Conservation (phyloP, 1,140 invertebrate species). For the Leptoteleia sp. region DNA sequence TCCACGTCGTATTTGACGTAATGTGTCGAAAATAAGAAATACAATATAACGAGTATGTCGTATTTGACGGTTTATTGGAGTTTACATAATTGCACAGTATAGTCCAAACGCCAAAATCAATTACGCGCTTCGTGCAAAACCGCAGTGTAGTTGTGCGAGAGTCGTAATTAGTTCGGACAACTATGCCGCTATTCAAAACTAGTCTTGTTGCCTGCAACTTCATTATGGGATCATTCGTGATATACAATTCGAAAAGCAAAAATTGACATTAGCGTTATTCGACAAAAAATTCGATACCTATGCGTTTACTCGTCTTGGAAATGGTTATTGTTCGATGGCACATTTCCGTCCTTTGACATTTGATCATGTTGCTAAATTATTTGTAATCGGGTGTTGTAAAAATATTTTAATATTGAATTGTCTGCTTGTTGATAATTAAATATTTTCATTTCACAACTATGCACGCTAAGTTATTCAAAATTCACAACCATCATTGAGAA, state of each 20-base stretch:
- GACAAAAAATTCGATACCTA: conserved; percentile 42
- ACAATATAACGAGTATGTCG: conserved; percentile 18
- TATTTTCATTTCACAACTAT: conserved; percentile 1
- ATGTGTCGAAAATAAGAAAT: conserved; percentile 4
- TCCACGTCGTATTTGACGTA: too few relatives aligned
- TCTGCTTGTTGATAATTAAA: too few relatives aligned
- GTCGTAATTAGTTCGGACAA: conserved; percentile 56
- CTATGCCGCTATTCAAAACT: conserved; percentile 49
- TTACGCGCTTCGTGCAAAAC: conserved; percentile 44
- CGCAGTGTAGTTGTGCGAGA: conserved; percentile 27
- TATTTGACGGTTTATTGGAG: conserved; percentile 35
- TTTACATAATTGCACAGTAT: conserved; percentile 43
- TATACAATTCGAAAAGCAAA: conserved; percentile 5
- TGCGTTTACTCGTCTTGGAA: conserved; percentile 41
- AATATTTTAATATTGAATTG: conserved; percentile 8
- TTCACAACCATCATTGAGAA: conserved; percentile 34
- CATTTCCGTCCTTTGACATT: conserved; percentile 21
- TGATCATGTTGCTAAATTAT: conserved; percentile 17
- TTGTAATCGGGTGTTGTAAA: neutral
- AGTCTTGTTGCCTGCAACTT: conserved; percentile 48
- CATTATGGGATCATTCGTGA: conserved; percentile 32
- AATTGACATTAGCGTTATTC: conserved; percentile 9
- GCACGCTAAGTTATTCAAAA: conserved; percentile 8
- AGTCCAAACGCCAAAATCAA: conserved; percentile 54
- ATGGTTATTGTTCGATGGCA: conserved; percentile 30